Evolutionary conservation across 2,797 vertebrate genomes (phyloP).

Genomic region (Mycteria americana): DNA sequence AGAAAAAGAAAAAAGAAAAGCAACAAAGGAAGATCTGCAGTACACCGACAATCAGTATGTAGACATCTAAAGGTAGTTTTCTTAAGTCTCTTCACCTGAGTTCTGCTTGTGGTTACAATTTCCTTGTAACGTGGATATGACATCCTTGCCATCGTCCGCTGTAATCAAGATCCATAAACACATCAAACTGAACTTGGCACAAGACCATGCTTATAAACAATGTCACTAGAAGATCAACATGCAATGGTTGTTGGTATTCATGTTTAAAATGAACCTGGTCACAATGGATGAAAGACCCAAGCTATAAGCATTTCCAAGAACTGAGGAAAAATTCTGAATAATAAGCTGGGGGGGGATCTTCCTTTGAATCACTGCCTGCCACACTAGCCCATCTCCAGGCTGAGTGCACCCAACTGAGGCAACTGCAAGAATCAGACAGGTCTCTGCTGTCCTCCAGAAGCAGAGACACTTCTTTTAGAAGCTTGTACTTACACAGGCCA

Average conservation of each 20-base stretch:
- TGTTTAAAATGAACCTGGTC: neutral
- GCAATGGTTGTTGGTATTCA: neutral
- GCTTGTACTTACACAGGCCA: neutral
- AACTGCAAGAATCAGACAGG: neutral
- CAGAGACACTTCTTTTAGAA: neutral
- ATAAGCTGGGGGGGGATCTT: neutral
- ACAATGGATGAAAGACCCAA: neutral
- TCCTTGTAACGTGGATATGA: constrained; percentile 45
- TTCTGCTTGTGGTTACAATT: constrained; percentile 31
- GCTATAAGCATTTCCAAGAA: neutral
- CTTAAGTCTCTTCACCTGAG: constrained; percentile 62
- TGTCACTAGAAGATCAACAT: neutral
- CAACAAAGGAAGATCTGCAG: neutral
- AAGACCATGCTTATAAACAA: neutral
- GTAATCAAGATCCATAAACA: constrained; percentile 30
- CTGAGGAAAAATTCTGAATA: neutral
- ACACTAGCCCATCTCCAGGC: neutral
- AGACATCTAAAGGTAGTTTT: neutral
- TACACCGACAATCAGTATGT: neutral
- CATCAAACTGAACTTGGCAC: constrained; percentile 25
- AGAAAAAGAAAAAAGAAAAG: neutral
- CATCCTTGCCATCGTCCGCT: constrained; percentile 58
- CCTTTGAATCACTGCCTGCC: neutral
- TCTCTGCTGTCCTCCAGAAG: neutral
- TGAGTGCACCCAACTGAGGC: neutral